Conservation (phyloP, 2,797 vertebrate species). For the Xenentodon cancila region DNA sequence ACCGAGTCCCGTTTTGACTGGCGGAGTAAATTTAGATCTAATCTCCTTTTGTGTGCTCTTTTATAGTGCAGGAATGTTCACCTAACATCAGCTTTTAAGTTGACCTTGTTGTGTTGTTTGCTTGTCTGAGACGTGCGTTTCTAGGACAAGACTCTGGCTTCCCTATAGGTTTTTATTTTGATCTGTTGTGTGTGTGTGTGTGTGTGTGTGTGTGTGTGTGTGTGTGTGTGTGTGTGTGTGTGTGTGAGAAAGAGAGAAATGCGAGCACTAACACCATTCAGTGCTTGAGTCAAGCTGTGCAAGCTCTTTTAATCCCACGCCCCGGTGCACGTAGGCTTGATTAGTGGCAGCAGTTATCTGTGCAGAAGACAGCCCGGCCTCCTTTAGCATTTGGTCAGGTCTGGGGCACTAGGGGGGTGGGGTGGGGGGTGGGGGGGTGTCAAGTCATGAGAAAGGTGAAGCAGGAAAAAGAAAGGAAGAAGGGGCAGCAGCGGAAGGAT, state of each 20-base stretch:
- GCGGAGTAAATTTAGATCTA: constrained; percentile 75
- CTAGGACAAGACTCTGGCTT: constrained; percentile 66
- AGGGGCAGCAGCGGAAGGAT: constrained; percentile 37
- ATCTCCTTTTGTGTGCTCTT: constrained; percentile 80
- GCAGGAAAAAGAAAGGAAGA: constrained; percentile 62
- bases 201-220: constrained; percentile 21
- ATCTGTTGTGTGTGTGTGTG: constrained; percentile 34
- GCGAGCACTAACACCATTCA: constrained; percentile 78
- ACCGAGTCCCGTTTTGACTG: constrained; percentile 82
- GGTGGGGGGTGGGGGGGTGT: constrained; percentile 82
- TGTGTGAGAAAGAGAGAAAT: constrained; percentile 28
- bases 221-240: constrained; percentile 28
- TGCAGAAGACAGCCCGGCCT: constrained; percentile 89
- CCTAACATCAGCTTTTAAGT: constrained; percentile 74
- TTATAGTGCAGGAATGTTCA: constrained; percentile 69
- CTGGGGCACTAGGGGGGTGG: constrained; percentile 82
- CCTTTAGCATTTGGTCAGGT: constrained; percentile 89
- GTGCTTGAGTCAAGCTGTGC: constrained; percentile 87
- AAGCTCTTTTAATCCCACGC: constrained; percentile 92
- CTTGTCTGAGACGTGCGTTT: constrained; percentile 61
- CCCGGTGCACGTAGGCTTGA: constrained; percentile 91
- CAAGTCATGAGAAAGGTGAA: constrained; percentile 84
- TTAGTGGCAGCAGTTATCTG: constrained; percentile 96
- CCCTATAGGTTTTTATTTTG: constrained; percentile 64
- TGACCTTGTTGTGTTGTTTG: constrained; percentile 80